Evolutionary conservation across 2,797 vertebrate genomes (phyloP), one percentile per base, ranked within the genome.

Genomic region (Knipowitschia caucasica): DNA sequence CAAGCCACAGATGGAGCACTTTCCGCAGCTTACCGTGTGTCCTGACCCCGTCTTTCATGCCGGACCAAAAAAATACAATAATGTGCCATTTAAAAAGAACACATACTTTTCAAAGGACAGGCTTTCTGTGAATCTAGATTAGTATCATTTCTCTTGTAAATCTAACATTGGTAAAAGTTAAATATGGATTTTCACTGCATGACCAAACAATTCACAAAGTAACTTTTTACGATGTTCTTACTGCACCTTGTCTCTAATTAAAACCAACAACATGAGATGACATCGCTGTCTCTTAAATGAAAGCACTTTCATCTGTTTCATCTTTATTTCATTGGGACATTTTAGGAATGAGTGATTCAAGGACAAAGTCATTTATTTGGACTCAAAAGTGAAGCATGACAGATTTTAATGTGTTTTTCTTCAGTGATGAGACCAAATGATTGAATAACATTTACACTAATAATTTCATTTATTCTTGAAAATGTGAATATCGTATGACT

Each of bases 1-100:
- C 42, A 44, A 76, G 73, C 75, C 71, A 82, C 82, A 86, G 85
- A 85, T 85, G 79, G 79, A 86, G 82, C 80, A 81, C 85, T 87
- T 86, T 86, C 76, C 83, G 78, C 80, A 88, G 84, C 83, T 89
- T 87, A 87, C 65, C 76, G 73, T 84, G 81, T 79, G 82, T 75
- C 67, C 83, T 77, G 78, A 74, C 71, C 82, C 86, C 82, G 64
- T 84, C 78, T 83, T 75, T 63, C 62, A 31, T 70, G 71, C 62
- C 73, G 78, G 78, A 86, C 85, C 80, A 83, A 65, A 75, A 76
- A 86, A 84, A 82, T 69, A 77, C 75, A 86, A 82, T 75, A 79
- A 87, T 78, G 71, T 64, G 61, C 47, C 76, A 82, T 84, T 84
- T 67, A 51, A 72, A 71, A 55, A 64, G 54, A 35, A 53, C 45